Base-by-base conservation (phyloP, 2,797 vertebrate genomes). In the Delichon dasypus region DNA sequence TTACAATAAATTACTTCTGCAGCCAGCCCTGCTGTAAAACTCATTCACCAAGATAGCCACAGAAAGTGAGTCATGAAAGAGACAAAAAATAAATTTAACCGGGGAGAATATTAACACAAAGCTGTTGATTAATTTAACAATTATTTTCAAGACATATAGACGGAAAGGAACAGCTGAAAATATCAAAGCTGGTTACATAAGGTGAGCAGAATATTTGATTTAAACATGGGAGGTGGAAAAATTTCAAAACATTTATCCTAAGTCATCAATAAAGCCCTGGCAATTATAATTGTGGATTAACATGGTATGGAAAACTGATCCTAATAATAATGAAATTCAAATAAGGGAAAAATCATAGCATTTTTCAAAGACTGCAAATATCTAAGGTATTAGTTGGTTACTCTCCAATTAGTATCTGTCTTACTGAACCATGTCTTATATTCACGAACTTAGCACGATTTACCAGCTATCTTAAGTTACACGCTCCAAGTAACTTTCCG, bases 1-100 rank as follows among this genome's bases (percentile, higher is more conserved):
- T 90, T 54, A 90, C 54, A 84, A 86, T 78, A 75, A 90, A 75
- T 71, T 84, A 90, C 6, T 91, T 90, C 34, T 84, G 70, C 66
- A 88, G 80, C 30, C 73, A 88, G 38, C 38, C 23, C 54, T 78
- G 70, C 21, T 34, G 67, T 61, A 67, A 84, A 93, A 74, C 34
- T 84, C 58, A 78, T 90, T 88, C 45, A 93, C 23, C n/a, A 78
- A 71, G 58, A 68, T 1, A 62, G 38, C 36, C 76, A 93, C 42
- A 91, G 48, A 75, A 78, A 85, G 16, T 17, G 55, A 91, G 45
- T 60, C 44, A 91, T 0, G 1, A 50, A 85, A 77, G 13, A 73
- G 45, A 71, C 27, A 71, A 66, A 85, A 75, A 79, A 30, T 11
- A 81, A 68, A 58, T 60, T 34, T 61, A 82, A 55, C 9, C 40